phyloP scores from a whole-genome alignment of 2,888 invertebrate species.

The Zaprionus lineosus region DNA sequence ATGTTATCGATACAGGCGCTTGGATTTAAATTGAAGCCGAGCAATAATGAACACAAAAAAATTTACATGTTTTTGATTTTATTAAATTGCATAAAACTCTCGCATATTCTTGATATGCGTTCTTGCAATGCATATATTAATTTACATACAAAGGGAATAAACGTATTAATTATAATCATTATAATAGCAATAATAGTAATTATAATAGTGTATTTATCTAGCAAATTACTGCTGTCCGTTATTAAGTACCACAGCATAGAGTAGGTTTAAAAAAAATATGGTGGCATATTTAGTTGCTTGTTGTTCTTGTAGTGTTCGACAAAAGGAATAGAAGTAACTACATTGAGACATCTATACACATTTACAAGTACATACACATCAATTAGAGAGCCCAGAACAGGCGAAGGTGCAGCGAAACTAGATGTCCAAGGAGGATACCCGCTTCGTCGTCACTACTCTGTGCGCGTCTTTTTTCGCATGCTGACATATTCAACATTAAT shows the following conservation, averaged over 20 bases:
- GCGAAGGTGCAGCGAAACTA: conserved; percentile 46
- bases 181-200: conserved; percentile 65
- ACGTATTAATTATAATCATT: conserved; percentile 66
- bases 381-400: conserved; percentile 35
- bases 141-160: conserved; percentile 75
- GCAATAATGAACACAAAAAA: no score
- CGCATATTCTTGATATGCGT: conserved; percentile 50
- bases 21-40: no score
- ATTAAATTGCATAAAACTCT: conserved; percentile 70
- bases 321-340: conserved; percentile 39
- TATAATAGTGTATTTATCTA: conserved; percentile 61
- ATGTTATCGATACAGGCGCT: no score
- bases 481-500: conserved; percentile 33
- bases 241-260: conserved; percentile 70
- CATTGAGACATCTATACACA: conserved; percentile 58
- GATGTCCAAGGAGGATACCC: conserved; percentile 3
- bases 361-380: conserved; percentile 56
- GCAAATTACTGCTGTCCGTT: conserved; percentile 60
- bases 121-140: conserved; percentile 56
- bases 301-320: conserved; percentile 21
- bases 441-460: conserved; percentile 24
- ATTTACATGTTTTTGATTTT: conserved; percentile 41
- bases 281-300: conserved; percentile 46
- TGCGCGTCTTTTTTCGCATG: conserved; percentile 30
- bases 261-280: conserved; percentile 59